Percentiles rank a stretch among this genome's conserved stretches.
phyloP scores from a whole-genome alignment of 2,113 vertebrate species.

The Nothocercus julius region DNA sequence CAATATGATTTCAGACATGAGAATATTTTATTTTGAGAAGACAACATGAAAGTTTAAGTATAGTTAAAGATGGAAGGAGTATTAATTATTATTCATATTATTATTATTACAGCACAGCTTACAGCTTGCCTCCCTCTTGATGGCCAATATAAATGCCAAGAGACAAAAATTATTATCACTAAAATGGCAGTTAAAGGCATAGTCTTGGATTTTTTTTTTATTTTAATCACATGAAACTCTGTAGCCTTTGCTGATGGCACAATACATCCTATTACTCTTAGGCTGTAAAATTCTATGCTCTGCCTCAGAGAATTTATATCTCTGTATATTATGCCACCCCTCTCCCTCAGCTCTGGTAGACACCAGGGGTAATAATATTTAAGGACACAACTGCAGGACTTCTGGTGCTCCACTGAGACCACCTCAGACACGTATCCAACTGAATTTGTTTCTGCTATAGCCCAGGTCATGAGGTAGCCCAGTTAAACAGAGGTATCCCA shows the following conservation, averaged over 20 bases:
- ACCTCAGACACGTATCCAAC: not conserved
- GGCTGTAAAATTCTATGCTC: constrained; percentile 78
- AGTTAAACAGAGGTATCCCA: constrained; percentile 11
- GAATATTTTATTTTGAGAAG: constrained; percentile 36
- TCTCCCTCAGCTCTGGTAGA: constrained; percentile 66
- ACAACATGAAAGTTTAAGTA: constrained; percentile 35
- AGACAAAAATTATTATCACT: constrained; percentile 76
- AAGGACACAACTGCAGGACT: constrained; percentile 50
- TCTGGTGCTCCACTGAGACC: constrained; percentile 21
- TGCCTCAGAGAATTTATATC: constrained; percentile 79
- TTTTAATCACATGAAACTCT: constrained; percentile 78
- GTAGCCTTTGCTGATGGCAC: constrained; percentile 78
- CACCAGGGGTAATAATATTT: constrained; percentile 73
- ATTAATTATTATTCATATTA: constrained; percentile 75
- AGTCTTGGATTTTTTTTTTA: constrained; percentile 70
- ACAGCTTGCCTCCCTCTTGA: constrained; percentile 61
- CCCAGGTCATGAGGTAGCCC: not conserved
- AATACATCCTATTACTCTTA: constrained; percentile 78
- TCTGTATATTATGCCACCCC: constrained; percentile 67
- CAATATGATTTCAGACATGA: constrained; percentile 18
- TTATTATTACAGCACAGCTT: constrained; percentile 62
- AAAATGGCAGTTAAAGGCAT: constrained; percentile 79
- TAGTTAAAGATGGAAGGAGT: not conserved
- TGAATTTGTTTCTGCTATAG: not conserved
- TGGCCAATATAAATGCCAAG: constrained; percentile 75